phyloP scores from a whole-genome alignment of 2,888 invertebrate genomes.

The Lysandra coridon region DNA sequence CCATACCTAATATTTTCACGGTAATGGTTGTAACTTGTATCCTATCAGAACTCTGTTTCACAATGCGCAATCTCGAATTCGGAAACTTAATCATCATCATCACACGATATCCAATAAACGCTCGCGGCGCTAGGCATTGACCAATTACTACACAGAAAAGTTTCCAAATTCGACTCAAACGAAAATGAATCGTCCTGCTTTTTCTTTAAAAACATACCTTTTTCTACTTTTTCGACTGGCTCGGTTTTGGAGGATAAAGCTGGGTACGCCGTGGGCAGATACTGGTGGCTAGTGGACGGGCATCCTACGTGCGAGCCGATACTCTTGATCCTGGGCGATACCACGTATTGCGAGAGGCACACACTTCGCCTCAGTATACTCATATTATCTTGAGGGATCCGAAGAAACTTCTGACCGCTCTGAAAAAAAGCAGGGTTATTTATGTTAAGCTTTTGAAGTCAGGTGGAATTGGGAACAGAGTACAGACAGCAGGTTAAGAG shows the following conservation, averaged over 20 bases:
- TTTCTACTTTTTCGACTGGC: background rate
- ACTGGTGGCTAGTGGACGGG: background rate
- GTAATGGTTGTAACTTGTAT: no score
- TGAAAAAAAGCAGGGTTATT: background rate
- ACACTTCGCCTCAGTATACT: constrained; percentile 20
- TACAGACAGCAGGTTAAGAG: background rate
- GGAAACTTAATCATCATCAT: no score
- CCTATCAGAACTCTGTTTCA: no score
- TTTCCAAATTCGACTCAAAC: no score
- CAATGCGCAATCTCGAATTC: no score
- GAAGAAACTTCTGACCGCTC: background rate
- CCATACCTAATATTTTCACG: no score
- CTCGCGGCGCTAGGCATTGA: no score
- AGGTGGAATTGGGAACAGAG: background rate
- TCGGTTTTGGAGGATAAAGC: background rate
- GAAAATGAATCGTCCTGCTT: no score
- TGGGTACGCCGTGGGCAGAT: constrained; percentile 5
- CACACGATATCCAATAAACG: no score
- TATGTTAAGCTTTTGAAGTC: no score
- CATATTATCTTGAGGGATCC: constrained; percentile 4
- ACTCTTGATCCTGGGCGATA: background rate
- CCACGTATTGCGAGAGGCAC: constrained; percentile 21
- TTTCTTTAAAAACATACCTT: background rate
- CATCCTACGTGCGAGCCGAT: background rate
- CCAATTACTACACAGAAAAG: no score